Evolutionary conservation across 2,797 vertebrate genomes (phyloP), one percentile per base, ranked within the genome.

Genomic region (Denticeps clupeoides): DNA sequence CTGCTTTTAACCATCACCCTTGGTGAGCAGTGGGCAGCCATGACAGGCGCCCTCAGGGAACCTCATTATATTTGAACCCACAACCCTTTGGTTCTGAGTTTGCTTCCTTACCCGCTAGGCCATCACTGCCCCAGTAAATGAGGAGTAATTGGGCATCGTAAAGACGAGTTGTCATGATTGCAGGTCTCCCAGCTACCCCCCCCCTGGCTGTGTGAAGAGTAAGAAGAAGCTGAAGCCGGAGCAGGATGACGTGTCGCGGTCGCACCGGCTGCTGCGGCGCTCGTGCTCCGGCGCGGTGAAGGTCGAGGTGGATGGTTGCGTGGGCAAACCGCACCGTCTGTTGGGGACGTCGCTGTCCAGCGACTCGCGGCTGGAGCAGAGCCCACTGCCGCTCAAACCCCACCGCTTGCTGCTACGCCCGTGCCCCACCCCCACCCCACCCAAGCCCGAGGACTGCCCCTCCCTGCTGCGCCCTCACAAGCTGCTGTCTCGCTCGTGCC

Each of bases 101-200:
- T n/a, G n/a, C n/a, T n/a, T n/a, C n/a, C n/a, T n/a, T n/a, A n/a
- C n/a, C n/a, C n/a, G n/a, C n/a, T n/a, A n/a, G n/a, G n/a, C n/a
- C n/a, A n/a, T n/a, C n/a, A n/a, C n/a, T n/a, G n/a, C n/a, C n/a
- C n/a, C n/a, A n/a, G n/a, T n/a, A n/a, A n/a, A n/a, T n/a, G n/a
- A n/a, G n/a, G n/a, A n/a, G n/a, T n/a, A n/a, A n/a, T n/a, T n/a
- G n/a, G n/a, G n/a, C n/a, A n/a, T n/a, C n/a, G n/a, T n/a, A n/a
- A n/a, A n/a, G n/a, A n/a, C n/a, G n/a, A n/a, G n/a, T n/a, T n/a
- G n/a, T n/a, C n/a, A n/a, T n/a, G n/a, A n/a, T n/a, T 15, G 3
- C 62, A 91, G 89, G 80, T 90, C 88, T 69, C 89, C 87, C 49
- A 91, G 88, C 75, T 91, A 90, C 67, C 89, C 88, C 64, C 87